Base-by-base conservation (phyloP, 2,888 invertebrate species). In the Amorpha juglandis region DNA sequence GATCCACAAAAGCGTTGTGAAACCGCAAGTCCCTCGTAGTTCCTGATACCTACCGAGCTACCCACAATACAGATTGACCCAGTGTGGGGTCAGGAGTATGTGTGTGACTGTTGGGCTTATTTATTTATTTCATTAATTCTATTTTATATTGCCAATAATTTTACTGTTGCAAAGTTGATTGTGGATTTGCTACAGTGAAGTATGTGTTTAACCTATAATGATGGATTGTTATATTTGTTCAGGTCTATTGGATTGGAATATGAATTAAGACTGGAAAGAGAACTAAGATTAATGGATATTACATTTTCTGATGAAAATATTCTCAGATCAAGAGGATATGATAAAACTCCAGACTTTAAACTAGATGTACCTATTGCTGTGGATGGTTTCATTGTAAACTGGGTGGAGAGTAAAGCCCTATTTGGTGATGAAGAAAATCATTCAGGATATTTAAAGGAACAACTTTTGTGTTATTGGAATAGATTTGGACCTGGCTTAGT, bases 331-430 rank as follows among this genome's bases (percentile, higher is more conserved):
- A 94, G 96, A 80, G 98, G 98, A 0, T 99, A 97, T 87, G 98
- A 99, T 85, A 99, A 98, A 90, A 99, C 99, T 0, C 99, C 99
- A 0, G 99, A 99, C 86, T 95, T 98, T 58, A 98, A 98, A 89
- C 92, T 99, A 64, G 97, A 98, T 83, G 95, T 98, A 27, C 98
- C 98, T 0, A 96, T 98, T 70, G 96, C 97, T 42, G 95, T 98
- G 33, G 96, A 97, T 85, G 97, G 97, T 1, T 95, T 95, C 78
- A 95, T 98, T 35, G 95, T 99, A 0, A 97, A 98, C 85, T 99
- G 99, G 99, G 97, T 99, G 69, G 99, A 99, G 89, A 98, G 98
- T 77, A 99, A 99, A 91, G 99, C 98, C 0, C 94, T 97, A n/a
- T 99, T 99, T 94, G 98, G 97, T 3, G 97, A 98, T 89, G 94